Base-by-base conservation (phyloP, 2,797 vertebrate genomes). In the Denticeps clupeoides region DNA sequence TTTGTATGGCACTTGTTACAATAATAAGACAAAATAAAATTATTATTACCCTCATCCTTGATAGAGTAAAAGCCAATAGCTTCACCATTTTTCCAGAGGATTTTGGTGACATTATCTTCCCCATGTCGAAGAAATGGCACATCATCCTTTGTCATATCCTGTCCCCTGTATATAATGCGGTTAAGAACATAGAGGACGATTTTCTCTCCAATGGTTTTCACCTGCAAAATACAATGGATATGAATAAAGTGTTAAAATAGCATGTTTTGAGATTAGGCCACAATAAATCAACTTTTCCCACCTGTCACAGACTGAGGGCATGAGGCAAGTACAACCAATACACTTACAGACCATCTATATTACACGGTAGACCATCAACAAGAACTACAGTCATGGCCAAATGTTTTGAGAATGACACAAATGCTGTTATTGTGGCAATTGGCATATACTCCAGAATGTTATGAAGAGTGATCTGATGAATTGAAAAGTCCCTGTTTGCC, bases 11-110 rank as follows among this genome's bases (percentile, higher is more conserved):
- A n/a, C n/a, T n/a, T n/a, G n/a, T n/a, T n/a, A n/a, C n/a, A n/a
- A n/a, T n/a, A 9, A 32, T 4, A 16, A 5, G 1, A 12, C 12
- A 41, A 25, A n/a, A 12, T 25, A 32, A 13, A n/a, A 11, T 16
- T 19, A 4, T 43, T 48, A 56, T 75, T 77, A 93, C 91, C 91
- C 82, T 68, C 58, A 45, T 74, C 79, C 75, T 91, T 91, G 67
- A 89, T 85, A 9, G 91, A 94, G 70, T 91, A 96, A 77, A 93
- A 96, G 3, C 89, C 91, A 62, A 91, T 62, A 19, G 91, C 91
- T 45, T 92, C 82, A 69, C 91, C 90, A 49, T 85, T 73, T 42
- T 70, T 77, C 91, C 91, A 95, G 40, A 90, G 55, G 67, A 94
- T 86, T 69, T 93, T 94, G 46, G 86, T 89, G 49, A 80, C 75